Percentiles rank a stretch among this genome's conserved stretches.
Evolutionary conservation across 2,113 vertebrate species (phyloP).

Genomic region (Drymodes brunneopygia): DNA sequence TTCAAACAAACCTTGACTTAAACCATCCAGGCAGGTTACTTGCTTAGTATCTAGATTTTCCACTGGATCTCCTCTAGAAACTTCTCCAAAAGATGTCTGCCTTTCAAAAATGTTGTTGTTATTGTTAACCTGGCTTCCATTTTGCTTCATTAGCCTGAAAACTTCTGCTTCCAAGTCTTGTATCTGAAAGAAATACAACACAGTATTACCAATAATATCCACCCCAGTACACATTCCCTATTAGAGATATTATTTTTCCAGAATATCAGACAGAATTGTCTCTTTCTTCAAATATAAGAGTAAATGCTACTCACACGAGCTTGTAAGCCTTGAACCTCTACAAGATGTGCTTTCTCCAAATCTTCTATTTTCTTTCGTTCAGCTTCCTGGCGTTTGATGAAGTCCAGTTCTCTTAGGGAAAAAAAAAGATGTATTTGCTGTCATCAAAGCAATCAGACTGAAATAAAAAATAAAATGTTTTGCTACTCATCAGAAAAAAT

Average conservation of each 20-base stretch:
- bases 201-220: background rate
- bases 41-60: slow-evolving; percentile 73
- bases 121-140: slow-evolving; percentile 93
- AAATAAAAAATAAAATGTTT: background rate
- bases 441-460: background rate
- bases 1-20: slow-evolving; percentile 79
- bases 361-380: slow-evolving; percentile 94
- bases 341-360: slow-evolving; percentile 87
- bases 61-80: slow-evolving; percentile 67
- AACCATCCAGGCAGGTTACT: slow-evolving; percentile 68
- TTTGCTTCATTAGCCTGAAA: slow-evolving; percentile 92
- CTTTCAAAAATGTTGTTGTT: slow-evolving; percentile 92
- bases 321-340: slow-evolving; percentile 92
- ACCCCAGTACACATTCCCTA: background rate
- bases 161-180: slow-evolving; percentile 89
- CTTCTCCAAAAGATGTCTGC: slow-evolving; percentile 70
- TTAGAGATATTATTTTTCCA: background rate
- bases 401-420: slow-evolving; percentile 88
- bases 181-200: slow-evolving; percentile 75
- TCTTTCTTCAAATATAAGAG: background rate
- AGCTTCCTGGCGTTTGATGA: slow-evolving; percentile 90
- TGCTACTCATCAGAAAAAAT: background rate
- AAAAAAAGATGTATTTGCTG: slow-evolving; percentile 12
- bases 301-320: slow-evolving; percentile 78
- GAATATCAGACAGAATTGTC: background rate